A percentile compares a stretch with the other conserved stretches of the same genome.
phyloP scores from a whole-genome alignment of 2,888 invertebrate genomes.

The Leucophenga maculata region DNA sequence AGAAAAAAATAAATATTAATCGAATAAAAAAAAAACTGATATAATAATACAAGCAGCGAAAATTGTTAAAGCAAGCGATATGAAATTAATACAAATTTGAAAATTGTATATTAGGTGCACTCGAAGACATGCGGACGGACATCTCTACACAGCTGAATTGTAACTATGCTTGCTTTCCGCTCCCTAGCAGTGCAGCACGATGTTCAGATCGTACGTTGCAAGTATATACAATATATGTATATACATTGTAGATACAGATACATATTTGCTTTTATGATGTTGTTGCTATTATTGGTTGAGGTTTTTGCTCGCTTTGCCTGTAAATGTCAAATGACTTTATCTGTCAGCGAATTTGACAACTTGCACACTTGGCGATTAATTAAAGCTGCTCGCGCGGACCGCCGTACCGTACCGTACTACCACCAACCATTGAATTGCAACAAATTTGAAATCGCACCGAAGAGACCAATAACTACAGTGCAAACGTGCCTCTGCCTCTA shows the following conservation, averaged over 20 bases:
- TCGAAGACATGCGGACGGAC: not conserved
- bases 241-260: no score
- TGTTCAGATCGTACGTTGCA: slow-evolving; percentile 27
- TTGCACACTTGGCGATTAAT: slow-evolving; percentile 56
- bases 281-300: slow-evolving; percentile 22
- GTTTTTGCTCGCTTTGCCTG: slow-evolving; percentile 44
- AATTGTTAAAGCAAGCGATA: slow-evolving; percentile 48
- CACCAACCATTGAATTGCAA: not conserved
- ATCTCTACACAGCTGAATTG: not conserved
- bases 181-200: not conserved
- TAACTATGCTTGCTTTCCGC: no score
- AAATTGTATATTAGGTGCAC: slow-evolving; percentile 43
- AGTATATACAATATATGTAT: not conserved
- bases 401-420: slow-evolving; percentile 8
- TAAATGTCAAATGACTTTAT: slow-evolving; percentile 67
- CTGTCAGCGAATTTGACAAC: slow-evolving; percentile 64
- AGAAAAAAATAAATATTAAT: not conserved
- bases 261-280: slow-evolving; percentile 40
- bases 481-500: not conserved
- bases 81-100: slow-evolving; percentile 62
- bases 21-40: slow-evolving; percentile 10
- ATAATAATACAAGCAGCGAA: slow-evolving; percentile 25
- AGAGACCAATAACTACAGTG: slow-evolving; percentile 16
- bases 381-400: slow-evolving; percentile 48
- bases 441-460: slow-evolving; percentile 18